phyloP scores from a whole-genome alignment of 2,113 vertebrate genomes.

The Brachyistius frenatus region DNA sequence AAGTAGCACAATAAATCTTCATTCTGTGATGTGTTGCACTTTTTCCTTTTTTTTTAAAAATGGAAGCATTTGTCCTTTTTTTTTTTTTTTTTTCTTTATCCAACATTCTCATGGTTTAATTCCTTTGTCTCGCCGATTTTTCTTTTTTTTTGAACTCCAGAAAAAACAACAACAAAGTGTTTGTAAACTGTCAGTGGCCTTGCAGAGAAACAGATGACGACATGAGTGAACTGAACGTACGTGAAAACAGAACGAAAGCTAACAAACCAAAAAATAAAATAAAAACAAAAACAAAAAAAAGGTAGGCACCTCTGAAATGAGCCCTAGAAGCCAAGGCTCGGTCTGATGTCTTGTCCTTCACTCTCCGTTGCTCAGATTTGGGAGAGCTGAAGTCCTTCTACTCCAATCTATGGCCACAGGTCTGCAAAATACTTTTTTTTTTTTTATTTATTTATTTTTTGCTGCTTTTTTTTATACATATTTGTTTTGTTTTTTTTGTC shows the following conservation, averaged over 20 bases:
- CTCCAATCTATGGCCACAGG: slow-evolving; percentile 91
- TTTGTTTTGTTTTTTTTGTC: slow-evolving; percentile 73
- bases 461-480: slow-evolving; percentile 76
- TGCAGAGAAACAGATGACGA: slow-evolving; percentile 65
- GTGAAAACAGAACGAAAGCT: slow-evolving; percentile 68
- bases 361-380: slow-evolving; percentile 71
- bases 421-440: slow-evolving; percentile 86
- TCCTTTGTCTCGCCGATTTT: slow-evolving; percentile 71
- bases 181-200: slow-evolving; percentile 87
- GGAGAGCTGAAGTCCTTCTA: slow-evolving; percentile 79
- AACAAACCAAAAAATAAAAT: slow-evolving; percentile 64
- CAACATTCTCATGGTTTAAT: slow-evolving; percentile 70
- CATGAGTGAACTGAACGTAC: slow-evolving; percentile 60
- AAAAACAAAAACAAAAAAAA: slow-evolving; percentile 68
- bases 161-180: slow-evolving; percentile 73
- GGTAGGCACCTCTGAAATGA: slow-evolving; percentile 93
- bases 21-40: slow-evolving; percentile 87
- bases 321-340: slow-evolving; percentile 88
- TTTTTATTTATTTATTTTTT: slow-evolving; percentile 79
- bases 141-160: slow-evolving; percentile 85
- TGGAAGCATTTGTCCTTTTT: slow-evolving; percentile 90
- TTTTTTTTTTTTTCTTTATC: slow-evolving; percentile 53
- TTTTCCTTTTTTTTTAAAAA: slow-evolving; percentile 80
- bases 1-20: slow-evolving; percentile 91
- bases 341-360: slow-evolving; percentile 86